Percentiles rank a stretch among this genome's conserved stretches.
Evolutionary conservation across 2,888 invertebrate species (phyloP).

Genomic region (Lacanobia wlatinum): DNA sequence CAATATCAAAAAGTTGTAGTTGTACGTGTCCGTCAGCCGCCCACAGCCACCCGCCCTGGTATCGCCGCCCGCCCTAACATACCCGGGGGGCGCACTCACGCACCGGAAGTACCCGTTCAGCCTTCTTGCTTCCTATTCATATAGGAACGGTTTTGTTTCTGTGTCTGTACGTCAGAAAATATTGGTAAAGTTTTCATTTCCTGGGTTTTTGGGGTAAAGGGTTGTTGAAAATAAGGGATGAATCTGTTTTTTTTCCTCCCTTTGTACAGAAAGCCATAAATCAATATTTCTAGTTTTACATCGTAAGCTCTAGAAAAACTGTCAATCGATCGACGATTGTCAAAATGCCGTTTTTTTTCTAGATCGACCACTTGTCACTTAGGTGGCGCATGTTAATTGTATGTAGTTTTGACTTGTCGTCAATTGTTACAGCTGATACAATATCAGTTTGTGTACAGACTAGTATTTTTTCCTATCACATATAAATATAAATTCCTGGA

Average conservation of each 20-base stretch:
- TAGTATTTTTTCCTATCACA: too few relatives aligned
- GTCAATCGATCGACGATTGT: too few relatives aligned
- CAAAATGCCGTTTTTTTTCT: too few relatives aligned
- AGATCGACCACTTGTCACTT: too few relatives aligned
- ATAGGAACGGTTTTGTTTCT: slow-evolving; percentile 63
- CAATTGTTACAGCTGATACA: too few relatives aligned
- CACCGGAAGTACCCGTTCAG: slow-evolving; percentile 78
- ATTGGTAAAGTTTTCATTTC: slow-evolving; percentile 56
- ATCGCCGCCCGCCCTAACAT: slow-evolving; percentile 68
- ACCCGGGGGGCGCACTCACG: slow-evolving; percentile 72
- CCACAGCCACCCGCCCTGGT: slow-evolving; percentile 62
- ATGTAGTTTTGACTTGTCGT: too few relatives aligned
- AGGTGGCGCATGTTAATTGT: too few relatives aligned
- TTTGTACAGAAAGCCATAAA: neutral
- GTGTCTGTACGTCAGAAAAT: slow-evolving; percentile 53
- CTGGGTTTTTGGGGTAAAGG: slow-evolving; percentile 36
- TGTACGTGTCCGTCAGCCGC: slow-evolving; percentile 69
- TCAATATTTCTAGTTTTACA: neutral
- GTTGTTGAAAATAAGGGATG: slow-evolving; percentile 1
- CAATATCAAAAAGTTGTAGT: slow-evolving; percentile 70
- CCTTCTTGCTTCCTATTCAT: slow-evolving; percentile 74
- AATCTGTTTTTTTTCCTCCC: neutral
- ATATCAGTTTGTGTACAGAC: too few relatives aligned
- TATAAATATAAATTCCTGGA: too few relatives aligned
- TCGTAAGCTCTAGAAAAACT: too few relatives aligned